A percentile compares a stretch with the other conserved stretches of the same genome.
These are phyloP conservation scores for Microtus richardsoni DNA, from an alignment of 2,113 vertebrate species.

Conservation along the genomic window DNA sequence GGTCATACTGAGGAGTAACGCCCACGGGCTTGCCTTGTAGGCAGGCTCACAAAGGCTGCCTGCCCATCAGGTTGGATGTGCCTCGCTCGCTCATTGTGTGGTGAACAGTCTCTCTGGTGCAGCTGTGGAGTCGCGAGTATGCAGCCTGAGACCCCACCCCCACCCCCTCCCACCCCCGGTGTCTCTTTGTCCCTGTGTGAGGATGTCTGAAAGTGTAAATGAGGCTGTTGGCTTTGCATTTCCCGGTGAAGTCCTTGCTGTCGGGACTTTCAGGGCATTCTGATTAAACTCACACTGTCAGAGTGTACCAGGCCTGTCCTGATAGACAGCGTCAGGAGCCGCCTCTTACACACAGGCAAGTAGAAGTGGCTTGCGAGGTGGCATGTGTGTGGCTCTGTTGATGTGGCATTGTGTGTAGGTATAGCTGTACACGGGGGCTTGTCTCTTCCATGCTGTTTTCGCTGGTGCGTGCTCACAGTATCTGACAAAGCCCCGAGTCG, in stretches of 20 bases:
- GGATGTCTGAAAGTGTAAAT: not conserved
- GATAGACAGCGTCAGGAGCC: not conserved
- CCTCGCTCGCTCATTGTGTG: too few relatives aligned
- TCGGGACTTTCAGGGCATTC: not conserved
- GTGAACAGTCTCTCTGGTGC: not conserved
- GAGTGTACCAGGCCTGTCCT: not conserved
- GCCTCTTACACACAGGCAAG: not conserved
- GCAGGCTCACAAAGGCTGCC: not conserved
- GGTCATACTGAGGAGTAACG: not conserved
- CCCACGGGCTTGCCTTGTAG: fast-evolving
- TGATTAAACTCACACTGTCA: not conserved
- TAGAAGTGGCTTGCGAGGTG: not conserved
- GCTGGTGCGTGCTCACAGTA: fast-evolving
- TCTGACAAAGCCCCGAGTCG: conserved; percentile 8
- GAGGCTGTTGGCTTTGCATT: not conserved
- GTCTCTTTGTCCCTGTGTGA: not conserved
- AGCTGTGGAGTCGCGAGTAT: not conserved
- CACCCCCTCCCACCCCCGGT: fast-evolving
- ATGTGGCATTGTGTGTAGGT: not conserved
- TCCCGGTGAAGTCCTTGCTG: not conserved
- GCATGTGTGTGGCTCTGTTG: not conserved
- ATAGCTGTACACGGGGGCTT: not conserved
- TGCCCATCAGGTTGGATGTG: not conserved
- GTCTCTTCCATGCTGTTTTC: not conserved
- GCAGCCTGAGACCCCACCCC: not conserved